Evolutionary conservation across 2,113 vertebrate genomes (phyloP), one percentile per base, ranked within the genome.

Genomic region (Neomonachus schauinslandi): DNA sequence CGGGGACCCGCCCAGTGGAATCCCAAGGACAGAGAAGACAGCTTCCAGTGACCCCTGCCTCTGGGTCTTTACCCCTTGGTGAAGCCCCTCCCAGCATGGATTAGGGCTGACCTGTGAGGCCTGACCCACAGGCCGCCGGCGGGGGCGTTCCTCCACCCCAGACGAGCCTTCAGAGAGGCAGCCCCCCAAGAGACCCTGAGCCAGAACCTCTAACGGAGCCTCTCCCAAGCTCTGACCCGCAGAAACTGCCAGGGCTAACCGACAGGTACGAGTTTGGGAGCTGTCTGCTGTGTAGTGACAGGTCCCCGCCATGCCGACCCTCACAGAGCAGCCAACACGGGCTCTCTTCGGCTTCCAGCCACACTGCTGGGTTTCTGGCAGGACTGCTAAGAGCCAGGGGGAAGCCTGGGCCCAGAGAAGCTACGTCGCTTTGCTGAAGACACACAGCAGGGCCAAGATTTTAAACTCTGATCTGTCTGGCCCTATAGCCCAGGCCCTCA

Each of bases 341-440:
- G 22, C 55, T 28, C n/a, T 10, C 74, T 18, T 5, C 2, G 8
- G 4, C 49, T 16, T 22, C 55, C 3, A 2, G 19, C 69, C 5
- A 49, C 0, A 13, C 2, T 0, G 0, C 85, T 12, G 3, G n/a
- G 18, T 39, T 11, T 14, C 14, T 36, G 4, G 42, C 15, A 11
- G 19, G 18, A 22, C 28, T 11, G 49, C 31, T 33, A 36, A 1
- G 12, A 36, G 22, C 22, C 1, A 26, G 92, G 39, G 39, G 61
- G 42, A 22, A 86, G 42, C 9, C 16, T 33, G 39, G 22, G 69
- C 65, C 82, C 90, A 96, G 96, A 95, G 87, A 92, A 42, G 80
- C 42, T 14, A 18, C 12, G 13, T 39, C 14, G 0, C 39, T 79
- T 94, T 51, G 1, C 81, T 36, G 7, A 81, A 74, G 80, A 72